Conservation (phyloP, 2,888 invertebrate species). For the Opisthograptis luteolata region DNA sequence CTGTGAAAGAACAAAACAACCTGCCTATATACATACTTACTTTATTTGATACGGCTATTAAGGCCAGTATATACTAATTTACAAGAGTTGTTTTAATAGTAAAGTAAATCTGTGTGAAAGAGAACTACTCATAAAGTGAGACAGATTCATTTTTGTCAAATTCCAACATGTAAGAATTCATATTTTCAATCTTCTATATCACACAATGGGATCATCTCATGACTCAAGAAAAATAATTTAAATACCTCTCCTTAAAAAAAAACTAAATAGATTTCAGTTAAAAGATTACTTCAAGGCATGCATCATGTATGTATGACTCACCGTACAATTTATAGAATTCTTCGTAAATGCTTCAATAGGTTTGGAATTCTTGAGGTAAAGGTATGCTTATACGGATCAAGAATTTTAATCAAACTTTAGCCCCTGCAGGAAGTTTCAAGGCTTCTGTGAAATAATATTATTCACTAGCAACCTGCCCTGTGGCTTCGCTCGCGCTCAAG, state of each 20-base stretch:
- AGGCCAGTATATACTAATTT: too few relatives aligned
- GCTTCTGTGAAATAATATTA: background rate
- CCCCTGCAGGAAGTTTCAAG: background rate
- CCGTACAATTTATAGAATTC: slow-evolving; percentile 13
- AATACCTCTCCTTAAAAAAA: background rate
- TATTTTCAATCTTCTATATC: background rate
- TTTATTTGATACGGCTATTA: too few relatives aligned
- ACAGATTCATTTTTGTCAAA: too few relatives aligned
- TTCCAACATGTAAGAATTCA: too few relatives aligned
- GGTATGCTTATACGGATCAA: too few relatives aligned
- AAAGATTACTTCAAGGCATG: slow-evolving; percentile 16
- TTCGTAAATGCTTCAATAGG: slow-evolving; percentile 13
- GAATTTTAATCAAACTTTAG: slow-evolving; percentile 7
- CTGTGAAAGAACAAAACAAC: too few relatives aligned
- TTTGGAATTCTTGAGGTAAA: background rate
- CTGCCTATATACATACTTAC: too few relatives aligned
- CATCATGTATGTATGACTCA: slow-evolving; percentile 25
- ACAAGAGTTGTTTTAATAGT: too few relatives aligned
- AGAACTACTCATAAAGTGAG: too few relatives aligned
- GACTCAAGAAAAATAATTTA: slow-evolving; percentile 11
- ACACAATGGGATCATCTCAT: slow-evolving; percentile 18
- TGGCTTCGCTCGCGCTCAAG: background rate
- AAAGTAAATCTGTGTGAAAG: too few relatives aligned
- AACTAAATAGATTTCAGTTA: slow-evolving; percentile 17
- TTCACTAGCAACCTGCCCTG: background rate